These are phyloP conservation scores for Butorides virescens DNA, from an alignment of 2,113 vertebrate genomes.

Conservation along the genomic window DNA sequence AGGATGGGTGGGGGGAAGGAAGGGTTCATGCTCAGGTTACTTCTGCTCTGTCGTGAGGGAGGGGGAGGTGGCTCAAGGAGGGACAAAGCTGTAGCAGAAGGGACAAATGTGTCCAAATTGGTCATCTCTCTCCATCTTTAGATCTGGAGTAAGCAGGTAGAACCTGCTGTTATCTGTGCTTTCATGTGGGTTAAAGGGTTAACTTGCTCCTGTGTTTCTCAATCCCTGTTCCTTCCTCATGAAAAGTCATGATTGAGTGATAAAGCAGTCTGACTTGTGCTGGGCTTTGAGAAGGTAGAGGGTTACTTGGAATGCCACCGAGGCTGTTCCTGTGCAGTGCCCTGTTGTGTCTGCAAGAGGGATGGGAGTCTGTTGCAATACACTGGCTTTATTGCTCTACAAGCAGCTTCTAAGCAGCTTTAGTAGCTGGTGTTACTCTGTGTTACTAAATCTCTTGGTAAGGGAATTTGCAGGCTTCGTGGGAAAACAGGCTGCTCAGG, in stretches of 20 bases:
- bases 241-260: constrained; percentile 28
- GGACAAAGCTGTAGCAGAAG: neutral
- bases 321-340: neutral
- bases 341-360: neutral
- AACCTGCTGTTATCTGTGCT: constrained; percentile 20
- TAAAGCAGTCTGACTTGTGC: constrained; percentile 5
- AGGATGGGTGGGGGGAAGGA: neutral
- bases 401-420: constrained; percentile 23
- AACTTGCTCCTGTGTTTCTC: constrained; percentile 18
- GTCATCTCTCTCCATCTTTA: neutral
- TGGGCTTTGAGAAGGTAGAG: neutral
- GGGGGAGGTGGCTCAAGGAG: neutral
- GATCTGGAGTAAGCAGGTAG: constrained; percentile 8
- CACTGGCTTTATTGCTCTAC: neutral
- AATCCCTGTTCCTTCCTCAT: constrained; percentile 30
- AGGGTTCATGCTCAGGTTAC: neutral
- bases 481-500: neutral
- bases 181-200: constrained; percentile 40
- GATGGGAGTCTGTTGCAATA: constrained; percentile 27
- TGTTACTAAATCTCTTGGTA: neutral
- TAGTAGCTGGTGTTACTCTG: neutral
- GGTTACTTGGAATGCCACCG: constrained; percentile 32
- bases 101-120: neutral
- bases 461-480: neutral
- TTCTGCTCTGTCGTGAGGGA: neutral